Evolutionary conservation across 2,888 invertebrate species (phyloP).

Genomic region (Spatulosminthurus flaviceps): DNA sequence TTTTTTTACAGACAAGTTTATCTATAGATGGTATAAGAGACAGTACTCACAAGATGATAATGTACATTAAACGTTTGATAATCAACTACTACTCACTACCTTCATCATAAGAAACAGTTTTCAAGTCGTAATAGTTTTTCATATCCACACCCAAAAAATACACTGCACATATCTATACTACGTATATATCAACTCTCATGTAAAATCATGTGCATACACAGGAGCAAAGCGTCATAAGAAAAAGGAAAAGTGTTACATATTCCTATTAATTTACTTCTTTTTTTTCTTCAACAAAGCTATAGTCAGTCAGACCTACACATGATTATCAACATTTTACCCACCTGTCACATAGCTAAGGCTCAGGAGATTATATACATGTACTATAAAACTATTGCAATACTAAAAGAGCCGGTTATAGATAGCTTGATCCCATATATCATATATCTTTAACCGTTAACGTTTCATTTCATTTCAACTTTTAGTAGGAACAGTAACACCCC

Average conservation of each 20-base stretch:
- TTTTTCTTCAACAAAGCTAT: too few species aligned
- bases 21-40: constrained; percentile 4
- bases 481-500: too few species aligned
- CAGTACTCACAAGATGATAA: not conserved
- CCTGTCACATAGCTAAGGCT: constrained; percentile 18
- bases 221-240: not conserved
- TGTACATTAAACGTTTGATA: too few species aligned
- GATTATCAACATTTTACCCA: constrained; percentile 23
- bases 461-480: constrained; percentile 3
- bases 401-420: not conserved
- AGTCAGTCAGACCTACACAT: constrained; percentile 2
- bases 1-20: constrained; percentile 15
- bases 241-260: constrained; percentile 40
- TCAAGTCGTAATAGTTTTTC: not conserved
- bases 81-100: not conserved
- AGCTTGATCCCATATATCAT: constrained; percentile 1
- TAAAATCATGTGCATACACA: not conserved
- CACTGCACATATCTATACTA: not conserved
- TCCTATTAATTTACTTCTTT: constrained; percentile 17
- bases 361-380: not conserved
- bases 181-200: not conserved
- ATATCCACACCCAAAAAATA: constrained; percentile 31
- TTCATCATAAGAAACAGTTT: not conserved
- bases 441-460: not conserved
- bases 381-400: not conserved